Base-by-base conservation (phyloP, 2,113 vertebrate genomes). In the Rhinoderma darwinii region DNA sequence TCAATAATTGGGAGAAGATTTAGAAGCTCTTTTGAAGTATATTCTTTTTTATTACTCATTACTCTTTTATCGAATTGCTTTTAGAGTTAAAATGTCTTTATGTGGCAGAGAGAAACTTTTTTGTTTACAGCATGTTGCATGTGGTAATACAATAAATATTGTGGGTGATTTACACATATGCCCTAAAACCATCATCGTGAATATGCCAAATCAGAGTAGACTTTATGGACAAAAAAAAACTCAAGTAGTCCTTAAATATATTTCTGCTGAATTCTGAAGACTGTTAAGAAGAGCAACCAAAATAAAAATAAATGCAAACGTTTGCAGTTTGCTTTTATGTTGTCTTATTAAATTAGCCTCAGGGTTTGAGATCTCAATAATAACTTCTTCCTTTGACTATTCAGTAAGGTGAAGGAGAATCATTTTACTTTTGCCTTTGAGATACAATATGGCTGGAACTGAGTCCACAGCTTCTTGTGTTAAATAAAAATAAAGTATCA, bases 301-400 rank as follows among this genome's bases (percentile, higher is more conserved):
- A 35, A 68, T 5, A 35, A 17, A 35, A 66, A 32, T 32, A 59
- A 25, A 25, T 66, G 61, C 61, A 66, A 66, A 32, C 63, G 15
- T 35, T 68, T 68, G 30, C 63, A 68, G 63, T 68, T 68, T 35
- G n/a, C 30, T 68, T 68, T 68, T 6, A 68, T 68, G 63, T 68
- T 68, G 63, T 35, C 30, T 32, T 68, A 68, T 68, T 68, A 68
- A 68, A 68, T 68, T 18, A 17, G 63, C 63, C 27, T 68, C 30
- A 68, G 63, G 63, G 63, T 68, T 15, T 35, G 63, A 1, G 63
- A 68, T 32, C 63, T 68, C 63, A 68, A 68, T 68, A 68, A 68
- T 30, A 15, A 35, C 27, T 35, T 35, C 18, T 68, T 35, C 63
- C 63, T 68, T 68, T 68, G 14, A 30, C 30, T 68, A 68, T 68